Conservation (phyloP, 2,888 invertebrate species). For the Drosophila planitibia region DNA sequence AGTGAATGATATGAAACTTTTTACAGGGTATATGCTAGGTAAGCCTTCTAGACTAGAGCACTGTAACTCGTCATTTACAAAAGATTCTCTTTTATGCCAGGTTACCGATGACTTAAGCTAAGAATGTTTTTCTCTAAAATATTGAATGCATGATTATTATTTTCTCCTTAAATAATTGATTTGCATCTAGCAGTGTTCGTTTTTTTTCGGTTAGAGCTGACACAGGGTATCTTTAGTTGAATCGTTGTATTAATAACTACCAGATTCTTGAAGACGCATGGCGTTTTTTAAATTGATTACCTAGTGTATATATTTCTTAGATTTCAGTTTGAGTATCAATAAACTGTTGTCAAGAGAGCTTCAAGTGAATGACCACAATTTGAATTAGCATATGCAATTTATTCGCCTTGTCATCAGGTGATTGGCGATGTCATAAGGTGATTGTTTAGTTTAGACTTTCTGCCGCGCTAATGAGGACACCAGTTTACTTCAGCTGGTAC, state of each 20-base stretch:
- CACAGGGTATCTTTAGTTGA: too few relatives aligned
- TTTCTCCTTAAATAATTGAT: too few relatives aligned
- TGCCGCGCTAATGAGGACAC: slow-evolving; percentile 17
- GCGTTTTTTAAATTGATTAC: background rate
- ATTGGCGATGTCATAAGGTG: slow-evolving; percentile 50
- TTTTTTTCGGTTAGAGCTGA: too few relatives aligned
- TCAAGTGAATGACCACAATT: slow-evolving; percentile 51
- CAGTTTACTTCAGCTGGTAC: background rate
- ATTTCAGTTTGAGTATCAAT: slow-evolving; percentile 9
- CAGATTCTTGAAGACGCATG: background rate
- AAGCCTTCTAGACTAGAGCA: background rate
- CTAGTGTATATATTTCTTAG: slow-evolving; percentile 5
- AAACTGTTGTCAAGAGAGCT: slow-evolving; percentile 59
- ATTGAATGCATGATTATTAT: too few relatives aligned
- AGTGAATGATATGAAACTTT: background rate
- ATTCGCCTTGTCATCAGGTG: slow-evolving; percentile 38
- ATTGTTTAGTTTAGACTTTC: slow-evolving; percentile 21
- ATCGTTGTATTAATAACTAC: background rate
- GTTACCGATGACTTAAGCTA: background rate
- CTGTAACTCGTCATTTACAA: background rate
- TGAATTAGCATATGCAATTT: slow-evolving; percentile 69
- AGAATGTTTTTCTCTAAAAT: background rate
- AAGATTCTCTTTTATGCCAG: background rate
- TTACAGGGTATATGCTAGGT: background rate
- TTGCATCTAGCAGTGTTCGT: too few relatives aligned